A percentile compares a stretch with the other conserved stretches of the same genome.
Evolutionary conservation across 2,797 vertebrate species (phyloP).

Genomic region (Hydrolagus colliei): DNA sequence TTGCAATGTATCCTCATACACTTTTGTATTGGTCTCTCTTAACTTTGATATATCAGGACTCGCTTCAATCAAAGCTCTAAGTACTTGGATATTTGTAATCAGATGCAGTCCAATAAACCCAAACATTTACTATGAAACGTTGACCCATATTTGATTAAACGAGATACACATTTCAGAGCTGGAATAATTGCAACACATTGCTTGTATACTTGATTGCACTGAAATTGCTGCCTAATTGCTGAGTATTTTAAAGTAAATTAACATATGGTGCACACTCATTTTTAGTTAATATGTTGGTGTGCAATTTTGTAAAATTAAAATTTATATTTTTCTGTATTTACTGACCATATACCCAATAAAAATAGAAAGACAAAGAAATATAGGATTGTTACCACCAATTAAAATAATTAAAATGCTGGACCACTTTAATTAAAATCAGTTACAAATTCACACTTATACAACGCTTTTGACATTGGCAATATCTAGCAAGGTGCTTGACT

Average conservation of each 20-base stretch:
- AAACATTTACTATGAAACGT: neutral
- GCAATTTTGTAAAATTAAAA: neutral
- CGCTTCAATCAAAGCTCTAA: neutral
- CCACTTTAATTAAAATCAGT: too few species aligned
- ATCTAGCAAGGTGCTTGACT: too few species aligned
- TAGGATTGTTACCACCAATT: too few species aligned
- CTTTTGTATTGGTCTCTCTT: neutral
- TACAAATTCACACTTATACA: too few species aligned
- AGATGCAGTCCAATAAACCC: neutral
- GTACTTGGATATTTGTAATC: neutral
- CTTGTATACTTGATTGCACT: neutral
- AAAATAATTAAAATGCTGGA: too few species aligned
- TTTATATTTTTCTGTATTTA: neutral
- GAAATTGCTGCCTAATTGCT: neutral
- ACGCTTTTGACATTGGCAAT: too few species aligned
- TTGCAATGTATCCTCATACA: too few species aligned
- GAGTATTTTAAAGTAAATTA: conserved; percentile 3
- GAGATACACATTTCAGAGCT: neutral
- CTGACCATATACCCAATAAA: neutral
- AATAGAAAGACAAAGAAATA: neutral
- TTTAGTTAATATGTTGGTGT: neutral
- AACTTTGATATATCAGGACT: neutral
- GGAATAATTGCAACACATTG: neutral
- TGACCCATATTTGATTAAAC: neutral
- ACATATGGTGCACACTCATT: neutral